Percentiles rank a stretch among this genome's conserved stretches.
Conservation (phyloP, 2,113 vertebrate species). For the Hippocampus guttulatus region DNA sequence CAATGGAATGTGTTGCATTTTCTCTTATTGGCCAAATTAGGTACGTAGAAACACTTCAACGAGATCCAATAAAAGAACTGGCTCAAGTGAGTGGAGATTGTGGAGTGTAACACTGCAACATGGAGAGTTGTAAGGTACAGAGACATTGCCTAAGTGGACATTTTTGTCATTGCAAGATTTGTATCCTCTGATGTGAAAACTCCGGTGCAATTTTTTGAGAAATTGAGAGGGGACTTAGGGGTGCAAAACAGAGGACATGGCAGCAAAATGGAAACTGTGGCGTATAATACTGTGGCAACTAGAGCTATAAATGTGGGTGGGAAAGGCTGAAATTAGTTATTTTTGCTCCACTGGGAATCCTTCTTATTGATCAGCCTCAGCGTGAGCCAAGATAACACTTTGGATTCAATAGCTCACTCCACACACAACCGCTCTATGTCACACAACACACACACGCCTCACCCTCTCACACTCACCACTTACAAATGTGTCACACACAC, state of each 20-base stretch:
- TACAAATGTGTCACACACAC: conserved; percentile 1
- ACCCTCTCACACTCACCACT: conserved; percentile 6
- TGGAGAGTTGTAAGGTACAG: not conserved
- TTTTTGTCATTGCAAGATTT: not conserved
- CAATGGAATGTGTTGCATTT: not conserved
- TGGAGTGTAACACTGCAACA: not conserved
- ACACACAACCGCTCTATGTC: conserved; percentile 13
- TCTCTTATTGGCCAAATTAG: not conserved
- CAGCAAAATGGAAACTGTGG: not conserved
- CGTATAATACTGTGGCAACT: not conserved
- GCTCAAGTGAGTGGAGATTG: not conserved
- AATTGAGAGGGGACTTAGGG: not conserved
- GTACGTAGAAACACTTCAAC: not conserved
- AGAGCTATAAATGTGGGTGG: not conserved
- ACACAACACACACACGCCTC: conserved; percentile 25
- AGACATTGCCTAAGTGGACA: not conserved
- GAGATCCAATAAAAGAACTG: not conserved
- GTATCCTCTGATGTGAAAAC: not conserved
- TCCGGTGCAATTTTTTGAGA: not conserved
- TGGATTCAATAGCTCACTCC: conserved; percentile 42
- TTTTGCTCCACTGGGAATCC: conserved; percentile 44
- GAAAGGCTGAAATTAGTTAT: conserved; percentile 19
- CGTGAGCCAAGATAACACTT: conserved; percentile 48
- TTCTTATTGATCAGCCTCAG: conserved; percentile 54
- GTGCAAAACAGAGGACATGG: not conserved